A percentile compares a stretch with the other conserved stretches of the same genome.
These are phyloP conservation scores for Thyatira batis DNA, from an alignment of 2,888 invertebrate genomes.

Conservation along the genomic window DNA sequence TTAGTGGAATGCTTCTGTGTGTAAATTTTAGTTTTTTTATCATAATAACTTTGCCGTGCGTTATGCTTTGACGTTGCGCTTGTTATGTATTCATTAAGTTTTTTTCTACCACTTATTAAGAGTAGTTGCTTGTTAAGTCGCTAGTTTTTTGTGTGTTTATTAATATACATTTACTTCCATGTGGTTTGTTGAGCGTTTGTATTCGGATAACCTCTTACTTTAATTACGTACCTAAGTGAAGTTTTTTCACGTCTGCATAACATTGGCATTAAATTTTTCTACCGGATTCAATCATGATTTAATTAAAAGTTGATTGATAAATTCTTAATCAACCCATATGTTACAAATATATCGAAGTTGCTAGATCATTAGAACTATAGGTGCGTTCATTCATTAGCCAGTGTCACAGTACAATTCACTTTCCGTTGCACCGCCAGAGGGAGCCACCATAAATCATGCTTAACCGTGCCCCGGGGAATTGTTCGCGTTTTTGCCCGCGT, in stretches of 20 bases:
- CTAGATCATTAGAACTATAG: slow-evolving; percentile 10
- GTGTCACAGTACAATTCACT: slow-evolving; percentile 25
- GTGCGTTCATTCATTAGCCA: slow-evolving; percentile 27
- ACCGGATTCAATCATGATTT: too few relatives aligned
- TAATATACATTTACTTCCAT: too few relatives aligned
- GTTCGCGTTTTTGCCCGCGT: slow-evolving; percentile 45
- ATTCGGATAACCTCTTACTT: too few relatives aligned
- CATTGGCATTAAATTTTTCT: too few relatives aligned
- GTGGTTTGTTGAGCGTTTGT: too few relatives aligned
- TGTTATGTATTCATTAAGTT: not conserved
- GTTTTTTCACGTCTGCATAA: too few relatives aligned
- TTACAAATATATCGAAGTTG: too few relatives aligned
- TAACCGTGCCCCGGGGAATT: slow-evolving; percentile 44
- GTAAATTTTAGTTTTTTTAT: slow-evolving; percentile 59
- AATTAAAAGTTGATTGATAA: too few relatives aligned
- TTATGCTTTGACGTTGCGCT: slow-evolving; percentile 1
- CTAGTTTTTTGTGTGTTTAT: not conserved
- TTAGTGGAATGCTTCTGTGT: slow-evolving; percentile 18
- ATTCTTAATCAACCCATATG: too few relatives aligned
- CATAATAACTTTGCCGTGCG: slow-evolving; percentile 35
- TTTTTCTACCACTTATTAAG: not conserved
- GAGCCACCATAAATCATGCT: slow-evolving; percentile 47
- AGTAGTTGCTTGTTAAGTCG: not conserved
- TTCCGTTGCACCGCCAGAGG: slow-evolving; percentile 22
- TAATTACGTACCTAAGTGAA: too few relatives aligned